These are phyloP conservation scores for Liposcelis brunnea DNA, from an alignment of 2,888 invertebrate species.

Conservation along the genomic window DNA sequence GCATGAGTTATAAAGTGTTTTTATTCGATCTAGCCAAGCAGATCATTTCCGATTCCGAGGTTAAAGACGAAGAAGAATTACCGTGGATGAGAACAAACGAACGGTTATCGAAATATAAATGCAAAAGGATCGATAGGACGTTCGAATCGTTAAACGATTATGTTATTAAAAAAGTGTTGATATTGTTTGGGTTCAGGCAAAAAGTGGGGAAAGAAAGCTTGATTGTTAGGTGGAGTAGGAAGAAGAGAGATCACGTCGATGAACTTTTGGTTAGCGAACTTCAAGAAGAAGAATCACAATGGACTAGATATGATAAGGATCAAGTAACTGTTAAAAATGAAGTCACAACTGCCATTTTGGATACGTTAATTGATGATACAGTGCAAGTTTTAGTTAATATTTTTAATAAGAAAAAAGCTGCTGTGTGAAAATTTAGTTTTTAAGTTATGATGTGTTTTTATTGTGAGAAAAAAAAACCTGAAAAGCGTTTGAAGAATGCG, in stretches of 20 bases:
- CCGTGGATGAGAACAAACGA: slow-evolving; percentile 34
- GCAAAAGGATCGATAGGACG: slow-evolving; percentile 24
- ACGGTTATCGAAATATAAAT: slow-evolving; percentile 14
- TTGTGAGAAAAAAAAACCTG: too few relatives aligned
- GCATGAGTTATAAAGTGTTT: slow-evolving; percentile 35
- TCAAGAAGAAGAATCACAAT: slow-evolving; percentile 50
- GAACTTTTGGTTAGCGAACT: slow-evolving; percentile 51
- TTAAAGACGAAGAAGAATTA: slow-evolving; percentile 28
- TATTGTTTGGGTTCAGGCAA: slow-evolving; percentile 34
- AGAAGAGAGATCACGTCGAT: slow-evolving; percentile 51
- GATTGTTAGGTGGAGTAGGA: slow-evolving; percentile 41
- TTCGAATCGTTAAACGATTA: slow-evolving; percentile 31
- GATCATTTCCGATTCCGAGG: slow-evolving; percentile 33
- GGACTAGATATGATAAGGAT: slow-evolving; percentile 56
- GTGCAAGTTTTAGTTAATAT: slow-evolving; percentile 14
- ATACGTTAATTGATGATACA: slow-evolving; percentile 34
- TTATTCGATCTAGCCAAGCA: slow-evolving; percentile 45
- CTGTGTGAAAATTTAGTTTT: too few relatives aligned
- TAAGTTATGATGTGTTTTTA: too few relatives aligned
- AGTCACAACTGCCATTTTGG: slow-evolving; percentile 38
- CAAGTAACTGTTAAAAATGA: slow-evolving; percentile 48
- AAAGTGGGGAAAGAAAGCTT: slow-evolving; percentile 34
- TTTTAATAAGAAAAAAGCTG: slow-evolving; percentile 1
- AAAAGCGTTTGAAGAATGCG: too few relatives aligned
- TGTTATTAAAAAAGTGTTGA: slow-evolving; percentile 32